A percentile compares a stretch with the other conserved stretches of the same genome.
Evolutionary conservation across 1,140 invertebrate species (phyloP).

Genomic region (Polyergus mexicanus): DNA sequence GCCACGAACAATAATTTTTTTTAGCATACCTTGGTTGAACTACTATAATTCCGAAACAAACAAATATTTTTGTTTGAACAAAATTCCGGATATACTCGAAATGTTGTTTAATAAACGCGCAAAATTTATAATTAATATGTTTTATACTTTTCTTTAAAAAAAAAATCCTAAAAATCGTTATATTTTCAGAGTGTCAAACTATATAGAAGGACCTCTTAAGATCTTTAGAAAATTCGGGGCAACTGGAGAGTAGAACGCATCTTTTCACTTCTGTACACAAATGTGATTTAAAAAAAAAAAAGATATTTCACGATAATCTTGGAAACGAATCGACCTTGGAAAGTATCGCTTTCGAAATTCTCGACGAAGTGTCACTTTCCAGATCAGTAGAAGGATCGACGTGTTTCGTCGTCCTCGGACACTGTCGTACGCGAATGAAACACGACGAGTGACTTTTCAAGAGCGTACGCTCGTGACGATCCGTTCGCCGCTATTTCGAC

Average conservation of each 20-base stretch:
- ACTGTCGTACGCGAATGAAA: not conserved
- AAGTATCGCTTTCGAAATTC: constrained; percentile 6
- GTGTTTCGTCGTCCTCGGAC: not conserved
- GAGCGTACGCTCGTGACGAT: constrained; percentile 45
- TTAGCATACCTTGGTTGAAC: too few species aligned
- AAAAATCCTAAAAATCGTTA: too few species aligned
- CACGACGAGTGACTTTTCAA: constrained; percentile 60
- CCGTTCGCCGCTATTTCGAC: constrained; percentile 49
- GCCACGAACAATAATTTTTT: too few species aligned
- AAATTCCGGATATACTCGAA: too few species aligned
- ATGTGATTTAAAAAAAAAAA: not conserved
- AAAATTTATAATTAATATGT: too few species aligned
- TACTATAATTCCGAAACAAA: too few species aligned
- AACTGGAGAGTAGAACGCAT: not conserved
- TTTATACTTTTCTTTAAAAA: too few species aligned
- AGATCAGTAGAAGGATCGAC: constrained; percentile 7
- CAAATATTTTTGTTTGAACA: too few species aligned
- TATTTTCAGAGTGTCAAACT: too few species aligned
- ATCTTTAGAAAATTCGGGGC: not conserved
- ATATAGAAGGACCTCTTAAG: too few species aligned
- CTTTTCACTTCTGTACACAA: not conserved
- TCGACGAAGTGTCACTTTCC: constrained; percentile 7
- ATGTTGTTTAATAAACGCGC: too few species aligned
- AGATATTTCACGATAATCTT: not conserved
- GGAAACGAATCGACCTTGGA: too few species aligned